Conservation (phyloP, 2,797 vertebrate genomes). For the Prionace glauca region DNA sequence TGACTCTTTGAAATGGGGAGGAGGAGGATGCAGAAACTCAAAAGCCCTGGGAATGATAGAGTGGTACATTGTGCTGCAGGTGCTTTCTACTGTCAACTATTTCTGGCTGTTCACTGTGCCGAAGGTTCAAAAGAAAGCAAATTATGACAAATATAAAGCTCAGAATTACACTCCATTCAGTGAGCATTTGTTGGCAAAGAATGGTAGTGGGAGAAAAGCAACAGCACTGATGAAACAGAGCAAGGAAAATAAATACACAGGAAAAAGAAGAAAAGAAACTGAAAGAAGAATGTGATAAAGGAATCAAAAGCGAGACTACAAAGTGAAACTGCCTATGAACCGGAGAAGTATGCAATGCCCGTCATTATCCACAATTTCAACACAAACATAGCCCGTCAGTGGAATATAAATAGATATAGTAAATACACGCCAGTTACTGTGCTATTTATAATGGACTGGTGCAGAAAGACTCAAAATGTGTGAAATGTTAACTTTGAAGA, state of each 20-base stretch:
- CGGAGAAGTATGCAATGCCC: not conserved
- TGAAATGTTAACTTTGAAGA: not conserved
- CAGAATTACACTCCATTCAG: not conserved
- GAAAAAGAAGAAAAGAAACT: not conserved
- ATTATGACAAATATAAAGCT: not conserved
- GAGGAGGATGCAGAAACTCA: not conserved
- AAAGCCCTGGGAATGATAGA: not conserved
- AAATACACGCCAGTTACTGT: not conserved
- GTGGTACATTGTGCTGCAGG: not conserved
- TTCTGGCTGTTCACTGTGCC: not conserved
- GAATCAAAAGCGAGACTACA: not conserved
- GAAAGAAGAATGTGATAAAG: not conserved
- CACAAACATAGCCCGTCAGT: not conserved
- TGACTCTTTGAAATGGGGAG: not conserved
- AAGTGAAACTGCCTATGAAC: not conserved
- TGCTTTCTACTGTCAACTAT: not conserved
- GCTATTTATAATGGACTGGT: conserved; percentile 2
- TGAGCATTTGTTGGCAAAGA: not conserved
- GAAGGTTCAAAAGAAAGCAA: not conserved
- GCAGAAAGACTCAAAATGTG: conserved; percentile 23
- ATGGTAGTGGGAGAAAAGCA: not conserved
- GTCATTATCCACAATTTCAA: not conserved
- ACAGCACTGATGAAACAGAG: not conserved
- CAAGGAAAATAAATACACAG: not conserved
- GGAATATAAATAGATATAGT: not conserved